These are phyloP conservation scores for Andricus curvator DNA, from an alignment of 2,888 invertebrate genomes.

Conservation along the genomic window DNA sequence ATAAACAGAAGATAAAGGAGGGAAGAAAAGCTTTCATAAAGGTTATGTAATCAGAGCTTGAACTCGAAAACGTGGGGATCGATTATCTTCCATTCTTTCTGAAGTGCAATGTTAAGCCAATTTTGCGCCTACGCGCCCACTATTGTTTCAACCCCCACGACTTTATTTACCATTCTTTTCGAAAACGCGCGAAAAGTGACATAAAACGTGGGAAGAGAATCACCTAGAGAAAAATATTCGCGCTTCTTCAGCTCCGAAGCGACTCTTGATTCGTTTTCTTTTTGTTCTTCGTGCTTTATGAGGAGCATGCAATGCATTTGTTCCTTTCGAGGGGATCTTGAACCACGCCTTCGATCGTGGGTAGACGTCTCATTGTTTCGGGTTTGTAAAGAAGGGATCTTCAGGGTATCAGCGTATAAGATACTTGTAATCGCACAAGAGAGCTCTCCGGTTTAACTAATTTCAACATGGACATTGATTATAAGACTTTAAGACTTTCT, in stretches of 20 bases:
- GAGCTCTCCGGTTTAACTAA: constrained; percentile 43
- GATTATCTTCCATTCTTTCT: constrained; percentile 37
- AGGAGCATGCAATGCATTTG: constrained; percentile 42
- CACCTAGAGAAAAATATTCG: constrained; percentile 35
- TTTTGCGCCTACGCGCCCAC: constrained; percentile 25
- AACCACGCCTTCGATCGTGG: constrained; percentile 47
- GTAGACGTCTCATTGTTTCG: constrained; percentile 50
- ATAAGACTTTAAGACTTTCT: neutral
- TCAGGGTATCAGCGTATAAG: constrained; percentile 40
- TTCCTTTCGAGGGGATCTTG: constrained; percentile 28
- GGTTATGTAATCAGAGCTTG: constrained; percentile 33
- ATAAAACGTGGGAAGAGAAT: constrained; percentile 37
- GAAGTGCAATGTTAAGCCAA: constrained; percentile 36
- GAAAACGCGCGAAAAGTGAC: constrained; percentile 33
- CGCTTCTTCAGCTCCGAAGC: constrained; percentile 2
- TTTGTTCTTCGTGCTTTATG: constrained; percentile 42
- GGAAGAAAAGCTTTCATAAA: constrained; percentile 23
- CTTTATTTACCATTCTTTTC: constrained; percentile 39
- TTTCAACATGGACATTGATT: constrained; percentile 4
- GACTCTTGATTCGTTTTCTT: constrained; percentile 35
- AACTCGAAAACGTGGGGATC: constrained; percentile 29
- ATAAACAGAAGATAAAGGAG: constrained; percentile 3
- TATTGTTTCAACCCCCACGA: constrained; percentile 32
- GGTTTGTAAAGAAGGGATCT: constrained; percentile 39
- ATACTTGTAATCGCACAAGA: constrained; percentile 48